These are phyloP conservation scores for Zaprionus kolodkinae DNA, from an alignment of 1,140 invertebrate genomes.

Conservation along the genomic window DNA sequence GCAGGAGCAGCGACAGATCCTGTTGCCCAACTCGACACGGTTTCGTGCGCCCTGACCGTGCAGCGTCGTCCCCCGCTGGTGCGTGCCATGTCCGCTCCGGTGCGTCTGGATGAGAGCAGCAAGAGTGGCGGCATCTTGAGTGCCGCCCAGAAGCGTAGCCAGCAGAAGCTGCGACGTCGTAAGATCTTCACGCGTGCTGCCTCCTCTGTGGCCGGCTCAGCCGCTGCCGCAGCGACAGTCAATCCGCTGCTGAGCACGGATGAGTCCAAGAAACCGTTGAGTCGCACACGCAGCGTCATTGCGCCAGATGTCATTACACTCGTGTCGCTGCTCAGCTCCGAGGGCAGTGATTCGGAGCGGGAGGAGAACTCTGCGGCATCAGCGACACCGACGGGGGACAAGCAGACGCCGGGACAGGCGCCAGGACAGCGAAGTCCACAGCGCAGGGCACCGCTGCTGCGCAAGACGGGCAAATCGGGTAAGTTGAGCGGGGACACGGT, in stretches of 20 bases:
- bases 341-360: conserved; percentile 82
- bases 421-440: conserved; percentile 54
- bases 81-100: conserved; percentile 84
- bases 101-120: conserved; percentile 75
- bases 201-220: conserved; percentile 38
- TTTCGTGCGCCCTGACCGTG: conserved; percentile 63
- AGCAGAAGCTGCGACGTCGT: conserved; percentile 74
- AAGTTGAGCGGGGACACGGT: conserved; percentile 38
- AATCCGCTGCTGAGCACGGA: conserved; percentile 30
- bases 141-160: conserved; percentile 66
- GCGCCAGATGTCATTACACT: conserved; percentile 79
- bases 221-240: not conserved
- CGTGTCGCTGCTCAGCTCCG: conserved; percentile 81
- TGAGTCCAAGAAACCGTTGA: conserved; percentile 57
- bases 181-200: conserved; percentile 69
- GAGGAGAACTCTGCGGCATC: conserved; percentile 64
- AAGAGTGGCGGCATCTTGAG: conserved; percentile 57
- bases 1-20: conserved; percentile 1
- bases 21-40: conserved; percentile 8
- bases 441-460: conserved; percentile 65
- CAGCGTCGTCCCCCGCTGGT: conserved; percentile 78
- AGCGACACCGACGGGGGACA: conserved; percentile 36
- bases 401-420: conserved; percentile 18
- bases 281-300: conserved; percentile 68
- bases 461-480: conserved; percentile 84